Base-by-base conservation (phyloP, 2,113 vertebrate species). In the Epinephelus cyanopodus region DNA sequence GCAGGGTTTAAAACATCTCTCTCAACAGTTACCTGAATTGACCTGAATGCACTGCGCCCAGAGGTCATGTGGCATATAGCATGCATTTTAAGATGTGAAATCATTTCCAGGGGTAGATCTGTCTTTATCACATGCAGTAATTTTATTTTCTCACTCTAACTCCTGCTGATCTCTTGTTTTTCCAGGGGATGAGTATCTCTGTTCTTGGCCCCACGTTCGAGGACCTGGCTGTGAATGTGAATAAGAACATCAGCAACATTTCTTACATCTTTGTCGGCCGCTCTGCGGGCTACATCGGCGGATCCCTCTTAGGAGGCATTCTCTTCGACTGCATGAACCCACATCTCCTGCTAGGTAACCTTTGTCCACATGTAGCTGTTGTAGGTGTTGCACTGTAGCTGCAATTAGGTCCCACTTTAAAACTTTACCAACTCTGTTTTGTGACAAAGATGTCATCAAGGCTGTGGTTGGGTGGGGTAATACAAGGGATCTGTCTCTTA, bases 191-290 rank as follows among this genome's bases (percentile, higher is more conserved):
- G 97, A 94, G 96, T 62, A 94, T 98, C 85, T 96, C 97, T 0
- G 94, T 98, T 10, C 74, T 99, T 2, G 98, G 98, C 29, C 98
- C 98, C 9, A 99, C 97, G 0, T 96, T 99, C 72, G 95, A 93
- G 79, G 97, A 97, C 83, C 86, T 99, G 91, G 98, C 98, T 29
- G 60, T 83, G 67, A 98, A 98, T 2, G 97, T 99, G 65, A 94
- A 95, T 23, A 94, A 89, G 83, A 95, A 96, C 87, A 95, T 99
- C 90, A 96, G 96, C 91, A 96, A 97, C 67, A 97, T 99, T 80
- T 98, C 96, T 67, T 96, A 96, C 83, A 95, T 99, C 91, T 98
- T 99, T 27, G 95, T 98, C 13, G 97, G 98, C 1, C 96, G 97
- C 0, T 96, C 98, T 0, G 69, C 90, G 0, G 98, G 98, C 9